Percentiles rank a stretch among this genome's conserved stretches.
Evolutionary conservation across 2,113 vertebrate species (phyloP).

Genomic region (Vulpes ferrilata): DNA sequence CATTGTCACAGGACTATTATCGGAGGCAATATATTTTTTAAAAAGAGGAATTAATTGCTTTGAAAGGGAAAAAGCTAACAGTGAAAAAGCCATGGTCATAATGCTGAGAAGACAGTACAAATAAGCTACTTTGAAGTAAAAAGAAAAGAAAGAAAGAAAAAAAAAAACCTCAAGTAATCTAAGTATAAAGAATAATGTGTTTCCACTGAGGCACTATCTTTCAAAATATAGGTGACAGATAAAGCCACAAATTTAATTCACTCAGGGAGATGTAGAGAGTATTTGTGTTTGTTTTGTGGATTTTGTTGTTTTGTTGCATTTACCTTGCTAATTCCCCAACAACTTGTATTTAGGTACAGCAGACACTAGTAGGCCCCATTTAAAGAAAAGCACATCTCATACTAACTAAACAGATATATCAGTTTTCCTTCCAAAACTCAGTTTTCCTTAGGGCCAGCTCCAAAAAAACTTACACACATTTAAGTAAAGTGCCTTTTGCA

Average conservation of each 20-base stretch:
- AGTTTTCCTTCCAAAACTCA: constrained; percentile 45
- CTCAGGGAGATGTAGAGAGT: background rate
- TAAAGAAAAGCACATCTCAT: constrained; percentile 17
- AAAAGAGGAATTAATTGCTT: background rate
- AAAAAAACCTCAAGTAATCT: background rate
- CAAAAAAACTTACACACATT: background rate
- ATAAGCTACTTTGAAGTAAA: constrained; percentile 30
- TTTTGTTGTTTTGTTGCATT: background rate
- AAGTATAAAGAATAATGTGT: background rate
- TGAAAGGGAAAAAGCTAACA: constrained; percentile 9
- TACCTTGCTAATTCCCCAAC: background rate
- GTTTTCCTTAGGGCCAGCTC: background rate
- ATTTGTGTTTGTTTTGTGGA: background rate
- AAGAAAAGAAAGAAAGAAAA: background rate
- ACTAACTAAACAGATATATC: background rate
- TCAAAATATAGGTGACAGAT: background rate
- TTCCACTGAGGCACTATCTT: background rate
- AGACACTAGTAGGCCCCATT: background rate
- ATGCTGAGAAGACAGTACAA: background rate
- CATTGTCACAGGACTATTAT: background rate
- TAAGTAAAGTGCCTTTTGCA: constrained; percentile 12
- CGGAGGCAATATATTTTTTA: constrained; percentile 25
- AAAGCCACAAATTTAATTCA: background rate
- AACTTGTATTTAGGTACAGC: background rate
- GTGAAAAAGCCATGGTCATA: background rate